A percentile compares a stretch with the other conserved stretches of the same genome.
These are phyloP conservation scores for Montipora efflorescens DNA, from an alignment of 64 coral and sea anemone genomes.

Conservation along the genomic window DNA sequence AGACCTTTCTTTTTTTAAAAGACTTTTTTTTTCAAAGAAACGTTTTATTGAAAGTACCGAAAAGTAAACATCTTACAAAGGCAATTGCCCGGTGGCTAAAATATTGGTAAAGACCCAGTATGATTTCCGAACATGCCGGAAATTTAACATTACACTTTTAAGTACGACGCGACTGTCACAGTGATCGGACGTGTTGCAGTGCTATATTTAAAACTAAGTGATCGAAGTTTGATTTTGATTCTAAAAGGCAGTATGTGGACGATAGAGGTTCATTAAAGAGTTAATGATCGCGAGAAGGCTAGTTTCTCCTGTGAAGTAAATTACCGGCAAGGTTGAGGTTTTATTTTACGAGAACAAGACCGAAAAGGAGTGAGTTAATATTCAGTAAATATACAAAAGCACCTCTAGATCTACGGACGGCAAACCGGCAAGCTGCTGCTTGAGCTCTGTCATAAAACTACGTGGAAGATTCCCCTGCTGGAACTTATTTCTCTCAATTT, in stretches of 20 bases:
- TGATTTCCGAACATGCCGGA: constrained; percentile 51
- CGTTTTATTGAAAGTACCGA: constrained; percentile 20
- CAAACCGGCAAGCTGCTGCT: no score
- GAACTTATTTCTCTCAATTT: no score
- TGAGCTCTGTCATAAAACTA: no score
- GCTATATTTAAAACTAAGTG: background rate
- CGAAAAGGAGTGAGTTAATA: background rate
- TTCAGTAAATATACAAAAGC: background rate
- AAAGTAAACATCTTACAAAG: constrained; percentile 43
- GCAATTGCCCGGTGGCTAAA: constrained; percentile 20
- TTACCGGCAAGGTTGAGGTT: background rate
- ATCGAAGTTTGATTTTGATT: background rate
- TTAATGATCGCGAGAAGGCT: background rate
- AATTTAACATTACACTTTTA: constrained; percentile 1
- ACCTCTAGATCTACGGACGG: no score
- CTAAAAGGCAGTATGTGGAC: background rate
- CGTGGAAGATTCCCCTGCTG: no score
- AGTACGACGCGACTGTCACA: background rate
- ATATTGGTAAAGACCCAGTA: constrained; percentile 26
- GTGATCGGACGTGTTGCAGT: background rate
- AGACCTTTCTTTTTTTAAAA: background rate
- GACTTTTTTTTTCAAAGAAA: background rate
- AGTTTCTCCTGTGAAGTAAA: background rate
- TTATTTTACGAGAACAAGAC: background rate
- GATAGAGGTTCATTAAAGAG: background rate